phyloP scores from a whole-genome alignment of 2,113 vertebrate genomes.

The Patagioenas fasciata region DNA sequence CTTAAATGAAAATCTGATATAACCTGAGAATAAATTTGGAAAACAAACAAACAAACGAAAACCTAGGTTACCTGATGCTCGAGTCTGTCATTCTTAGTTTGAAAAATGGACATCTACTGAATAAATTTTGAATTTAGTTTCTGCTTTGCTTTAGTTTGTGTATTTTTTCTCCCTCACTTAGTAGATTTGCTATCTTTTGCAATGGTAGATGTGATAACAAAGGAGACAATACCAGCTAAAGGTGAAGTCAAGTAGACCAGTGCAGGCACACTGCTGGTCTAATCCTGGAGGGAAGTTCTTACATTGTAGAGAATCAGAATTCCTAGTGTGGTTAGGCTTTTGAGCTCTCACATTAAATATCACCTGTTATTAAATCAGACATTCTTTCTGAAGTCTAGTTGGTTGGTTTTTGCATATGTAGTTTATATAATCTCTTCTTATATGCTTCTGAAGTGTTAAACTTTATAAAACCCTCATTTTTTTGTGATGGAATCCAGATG shows the following conservation, averaged over 20 bases:
- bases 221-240: background rate
- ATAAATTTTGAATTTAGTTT: background rate
- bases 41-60: background rate
- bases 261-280: fast-evolving
- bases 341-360: background rate
- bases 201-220: background rate
- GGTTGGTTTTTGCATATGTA: background rate
- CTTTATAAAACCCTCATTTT: background rate
- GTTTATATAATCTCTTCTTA: background rate
- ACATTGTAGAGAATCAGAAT: background rate
- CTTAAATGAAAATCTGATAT: background rate
- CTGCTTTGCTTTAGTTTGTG: background rate
- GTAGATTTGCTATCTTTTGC: background rate
- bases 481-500: background rate
- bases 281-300: background rate
- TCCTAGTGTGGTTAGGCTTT: background rate
- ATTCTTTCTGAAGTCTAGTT: background rate
- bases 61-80: background rate
- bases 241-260: background rate
- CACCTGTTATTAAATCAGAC: background rate
- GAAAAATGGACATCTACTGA: background rate
- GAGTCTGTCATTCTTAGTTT: background rate
- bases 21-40: background rate
- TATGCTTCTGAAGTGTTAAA: background rate
- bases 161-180: background rate